Conservation (phyloP, 2,797 vertebrate genomes). For the Sparidentex hasta region DNA sequence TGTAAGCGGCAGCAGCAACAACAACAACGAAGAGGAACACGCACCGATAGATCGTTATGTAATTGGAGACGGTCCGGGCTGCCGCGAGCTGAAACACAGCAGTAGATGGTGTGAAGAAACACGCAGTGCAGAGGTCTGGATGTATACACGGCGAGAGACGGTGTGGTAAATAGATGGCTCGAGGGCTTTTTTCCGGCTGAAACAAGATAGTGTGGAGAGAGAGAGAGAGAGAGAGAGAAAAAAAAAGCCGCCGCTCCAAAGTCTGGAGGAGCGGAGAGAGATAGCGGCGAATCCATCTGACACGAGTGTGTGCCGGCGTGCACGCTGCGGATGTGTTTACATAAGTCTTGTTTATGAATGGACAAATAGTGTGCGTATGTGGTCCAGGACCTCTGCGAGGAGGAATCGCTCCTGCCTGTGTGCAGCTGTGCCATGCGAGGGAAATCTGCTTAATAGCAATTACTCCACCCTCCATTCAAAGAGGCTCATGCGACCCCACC, state of each 20-base stretch:
- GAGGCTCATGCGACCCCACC: constrained; percentile 74
- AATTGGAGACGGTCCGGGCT: constrained; percentile 34
- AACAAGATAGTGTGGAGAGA: constrained; percentile 56
- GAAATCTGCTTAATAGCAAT: constrained; percentile 74
- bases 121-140: constrained; percentile 52
- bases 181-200: constrained; percentile 53
- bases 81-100: constrained; percentile 37
- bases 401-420: constrained; percentile 20
- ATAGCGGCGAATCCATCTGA: constrained; percentile 64
- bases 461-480: constrained; percentile 80
- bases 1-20: not conserved
- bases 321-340: constrained; percentile 66
- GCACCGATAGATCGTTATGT: constrained; percentile 49
- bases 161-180: constrained; percentile 64
- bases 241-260: constrained; percentile 35
- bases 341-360: constrained; percentile 68
- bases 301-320: constrained; percentile 44
- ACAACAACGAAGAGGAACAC: not conserved
- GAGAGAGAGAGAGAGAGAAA: not conserved
- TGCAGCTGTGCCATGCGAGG: constrained; percentile 41
- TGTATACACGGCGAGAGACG: constrained; percentile 52
- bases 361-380: constrained; percentile 68
- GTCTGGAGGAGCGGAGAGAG: constrained; percentile 47
- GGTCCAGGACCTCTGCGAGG: constrained; percentile 57
- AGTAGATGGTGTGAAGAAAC: constrained; percentile 59